A percentile compares a stretch with the other conserved stretches of the same genome.
Conservation (phyloP, 1,140 invertebrate species). For the Chironomus tepperi region DNA sequence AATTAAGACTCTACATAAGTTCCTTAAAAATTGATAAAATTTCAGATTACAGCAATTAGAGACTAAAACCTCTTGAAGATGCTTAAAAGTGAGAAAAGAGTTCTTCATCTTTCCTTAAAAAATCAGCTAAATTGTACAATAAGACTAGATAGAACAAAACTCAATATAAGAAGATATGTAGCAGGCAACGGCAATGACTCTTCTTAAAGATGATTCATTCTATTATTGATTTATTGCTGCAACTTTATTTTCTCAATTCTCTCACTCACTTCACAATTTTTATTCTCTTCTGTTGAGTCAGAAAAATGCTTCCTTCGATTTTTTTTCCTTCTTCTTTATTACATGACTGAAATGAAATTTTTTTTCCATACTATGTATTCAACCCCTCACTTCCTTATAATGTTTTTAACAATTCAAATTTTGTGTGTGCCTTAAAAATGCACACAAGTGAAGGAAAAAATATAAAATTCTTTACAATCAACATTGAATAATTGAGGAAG, state of each 20-base stretch:
- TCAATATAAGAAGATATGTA: too few relatives aligned
- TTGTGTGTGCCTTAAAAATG: background rate
- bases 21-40: too few relatives aligned
- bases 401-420: background rate
- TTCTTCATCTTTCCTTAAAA: too few relatives aligned
- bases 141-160: too few relatives aligned
- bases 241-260: background rate
- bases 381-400: background rate
- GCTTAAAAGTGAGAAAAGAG: too few relatives aligned
- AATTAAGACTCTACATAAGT: too few relatives aligned
- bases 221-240: slow-evolving; percentile 2
- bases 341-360: background rate
- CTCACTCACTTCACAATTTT: too few relatives aligned
- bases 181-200: background rate
- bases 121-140: too few relatives aligned
- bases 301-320: background rate
- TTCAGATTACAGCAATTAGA: too few relatives aligned
- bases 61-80: background rate
- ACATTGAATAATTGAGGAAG: slow-evolving; percentile 1
- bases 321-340: too few relatives aligned
- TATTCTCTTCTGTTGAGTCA: background rate
- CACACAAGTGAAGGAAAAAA: background rate
- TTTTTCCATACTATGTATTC: background rate
- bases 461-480: background rate
- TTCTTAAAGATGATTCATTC: slow-evolving; percentile 13